Percentiles rank a stretch among this genome's conserved stretches.
Conservation (phyloP, 53 echinoderm and acorn worm species). For the Arbacia lixula region DNA sequence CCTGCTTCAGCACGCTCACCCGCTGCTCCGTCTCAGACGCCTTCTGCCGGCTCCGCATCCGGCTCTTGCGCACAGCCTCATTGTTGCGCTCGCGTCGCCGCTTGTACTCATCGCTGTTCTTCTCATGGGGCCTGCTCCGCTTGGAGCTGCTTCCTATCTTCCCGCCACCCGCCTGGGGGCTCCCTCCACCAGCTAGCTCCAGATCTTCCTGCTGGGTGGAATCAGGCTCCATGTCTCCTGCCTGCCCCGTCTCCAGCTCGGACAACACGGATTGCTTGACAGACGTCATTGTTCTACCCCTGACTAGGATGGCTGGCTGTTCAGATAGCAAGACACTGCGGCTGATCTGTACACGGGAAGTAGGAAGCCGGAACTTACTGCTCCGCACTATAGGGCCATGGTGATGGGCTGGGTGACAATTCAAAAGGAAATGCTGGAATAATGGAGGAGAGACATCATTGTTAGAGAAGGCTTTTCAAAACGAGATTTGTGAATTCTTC, state of each 20-base stretch:
- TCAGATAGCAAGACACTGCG: constrained; percentile 55
- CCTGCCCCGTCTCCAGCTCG: background rate
- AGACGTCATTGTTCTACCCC: background rate
- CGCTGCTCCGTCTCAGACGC: constrained; percentile 75
- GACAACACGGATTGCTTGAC: background rate
- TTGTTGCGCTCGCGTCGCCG: constrained; percentile 90
- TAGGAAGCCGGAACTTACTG: constrained; percentile 35
- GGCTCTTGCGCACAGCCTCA: constrained; percentile 93
- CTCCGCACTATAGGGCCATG: constrained; percentile 24
- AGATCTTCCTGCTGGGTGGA: background rate
- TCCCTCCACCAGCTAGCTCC: background rate
- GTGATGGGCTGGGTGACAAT: no score
- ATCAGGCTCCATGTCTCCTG: background rate
- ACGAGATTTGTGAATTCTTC: no score
- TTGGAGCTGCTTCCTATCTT: constrained; percentile 62
- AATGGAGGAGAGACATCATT: no score
- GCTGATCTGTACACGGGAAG: constrained; percentile 59
- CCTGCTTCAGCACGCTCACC: constrained; percentile 82
- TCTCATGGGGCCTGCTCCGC: constrained; percentile 75
- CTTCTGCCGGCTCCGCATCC: constrained; percentile 78
- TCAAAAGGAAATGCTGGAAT: constrained; percentile 6
- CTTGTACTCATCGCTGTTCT: constrained; percentile 88
- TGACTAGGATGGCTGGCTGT: constrained; percentile 20
- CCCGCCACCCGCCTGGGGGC: constrained; percentile 42
- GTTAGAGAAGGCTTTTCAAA: background rate